Evolutionary conservation across 2,113 vertebrate genomes (phyloP), one percentile per base, ranked within the genome.

Genomic region (Barbus barbus): DNA sequence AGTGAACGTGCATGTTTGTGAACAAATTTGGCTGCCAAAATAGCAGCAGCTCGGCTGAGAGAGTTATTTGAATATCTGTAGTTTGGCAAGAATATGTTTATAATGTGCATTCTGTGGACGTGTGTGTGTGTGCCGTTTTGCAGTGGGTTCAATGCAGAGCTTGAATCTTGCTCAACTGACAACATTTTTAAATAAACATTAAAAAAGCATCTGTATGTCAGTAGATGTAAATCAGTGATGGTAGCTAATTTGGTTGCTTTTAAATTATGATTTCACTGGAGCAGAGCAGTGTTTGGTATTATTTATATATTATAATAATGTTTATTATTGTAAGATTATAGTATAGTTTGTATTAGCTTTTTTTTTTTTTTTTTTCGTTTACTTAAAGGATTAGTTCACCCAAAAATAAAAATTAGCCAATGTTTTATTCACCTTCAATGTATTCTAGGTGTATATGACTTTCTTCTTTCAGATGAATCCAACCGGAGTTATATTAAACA

Each of bases 11-110:
- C 53, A 56, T 74, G 67, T 24, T 67, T 81, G 41, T 67, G 78
- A 81, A 81, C 16, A 26, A 65, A 28, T 81, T 81, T 81, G 78
- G 78, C 78, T 81, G 61, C 61, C 51, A 67, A 81, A 69, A 69
- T 53, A 31, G 38, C 78, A 69, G 63, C 78, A 81, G 78, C 78
- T 81, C 69, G 78, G 41, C 78, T 33, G 44, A 81, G 44, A 69
- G 44, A 81, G 78, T 14, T 20, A 69, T 48, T 51, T 67, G 41
- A 81, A 69, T 65, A 69, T 48, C 26, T 31, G 9, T 33, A 65
- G 78, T 69, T 81, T 81, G 44, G 44, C 78, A 69, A 69, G 63
- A 65, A 44, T 36, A 61, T 36, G 44, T 69, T 81, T 81, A 69
- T 48, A 31, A 53, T 67, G 5, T 51, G 78, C 18, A 51, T 46